A percentile compares a stretch with the other conserved stretches of the same genome.
Conservation (phyloP, 2,888 invertebrate genomes). For the Altica lythri region DNA sequence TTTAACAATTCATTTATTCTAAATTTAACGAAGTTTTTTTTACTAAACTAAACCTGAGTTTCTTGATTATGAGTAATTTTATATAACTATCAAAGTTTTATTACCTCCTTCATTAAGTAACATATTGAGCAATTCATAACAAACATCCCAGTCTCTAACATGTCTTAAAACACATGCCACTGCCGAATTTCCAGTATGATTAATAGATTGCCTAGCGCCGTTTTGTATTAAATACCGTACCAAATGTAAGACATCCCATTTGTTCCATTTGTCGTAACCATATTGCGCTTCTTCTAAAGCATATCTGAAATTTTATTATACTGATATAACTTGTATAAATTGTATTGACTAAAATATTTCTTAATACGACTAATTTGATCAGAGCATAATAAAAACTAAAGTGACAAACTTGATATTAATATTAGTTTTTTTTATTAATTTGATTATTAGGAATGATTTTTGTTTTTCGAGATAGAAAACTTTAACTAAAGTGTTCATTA, state of each 20-base stretch:
- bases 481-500: neutral
- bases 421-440: no score
- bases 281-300: conserved; percentile 71
- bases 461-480: neutral
- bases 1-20: no score
- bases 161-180: conserved; percentile 72
- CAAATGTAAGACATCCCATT: conserved; percentile 75
- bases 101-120: conserved; percentile 65
- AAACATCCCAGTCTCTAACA: conserved; percentile 71
- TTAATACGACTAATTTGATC: neutral
- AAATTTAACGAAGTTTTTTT: no score
- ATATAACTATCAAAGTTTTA: no score
- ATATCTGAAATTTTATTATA: conserved; percentile 60
- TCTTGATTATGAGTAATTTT: no score
- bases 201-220: conserved; percentile 70
- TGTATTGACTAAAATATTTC: no score
- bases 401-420: no score
- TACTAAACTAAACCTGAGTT: no score
- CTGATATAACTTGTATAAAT: no score
- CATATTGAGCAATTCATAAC: conserved; percentile 66
- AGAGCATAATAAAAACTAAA: no score
- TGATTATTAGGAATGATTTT: no score
- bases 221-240: conserved; percentile 66
- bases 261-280: conserved; percentile 73
- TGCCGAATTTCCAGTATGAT: conserved; percentile 71